Evolutionary conservation across 2,797 vertebrate species (phyloP).

Genomic region (Rhinogobio ventralis): DNA sequence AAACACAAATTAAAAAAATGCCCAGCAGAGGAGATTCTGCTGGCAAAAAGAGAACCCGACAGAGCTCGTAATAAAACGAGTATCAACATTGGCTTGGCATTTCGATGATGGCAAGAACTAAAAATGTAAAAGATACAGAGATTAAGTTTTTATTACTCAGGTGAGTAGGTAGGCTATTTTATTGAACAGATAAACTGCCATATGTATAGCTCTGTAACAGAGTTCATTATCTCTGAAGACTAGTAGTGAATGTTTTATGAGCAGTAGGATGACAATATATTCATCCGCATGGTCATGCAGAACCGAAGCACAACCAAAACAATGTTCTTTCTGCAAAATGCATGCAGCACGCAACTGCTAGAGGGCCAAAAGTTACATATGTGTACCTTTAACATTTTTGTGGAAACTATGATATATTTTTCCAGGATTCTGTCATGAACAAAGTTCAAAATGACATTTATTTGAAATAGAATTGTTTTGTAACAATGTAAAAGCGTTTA

Average conservation of each 20-base stretch:
- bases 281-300: fast-evolving
- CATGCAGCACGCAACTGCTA: no score
- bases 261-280: background rate
- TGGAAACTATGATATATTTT: background rate
- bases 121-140: no score
- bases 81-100: no score
- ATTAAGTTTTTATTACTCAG: background rate
- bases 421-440: background rate
- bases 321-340: background rate
- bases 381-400: background rate
- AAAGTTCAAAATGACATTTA: background rate
- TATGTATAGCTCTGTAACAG: no score
- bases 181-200: no score
- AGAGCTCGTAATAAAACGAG: no score
- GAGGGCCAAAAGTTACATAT: no score
- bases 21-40: no score
- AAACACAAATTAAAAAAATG: no score
- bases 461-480: background rate
- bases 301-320: background rate
- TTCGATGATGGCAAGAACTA: no score
- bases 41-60: no score
- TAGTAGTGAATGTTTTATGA: background rate
- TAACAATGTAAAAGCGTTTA: background rate
- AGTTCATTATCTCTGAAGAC: background rate
- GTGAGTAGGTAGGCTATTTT: background rate